Evolutionary conservation across 2,113 vertebrate genomes (phyloP), one percentile per base, ranked within the genome.

Genomic region (Pedetes capensis): DNA sequence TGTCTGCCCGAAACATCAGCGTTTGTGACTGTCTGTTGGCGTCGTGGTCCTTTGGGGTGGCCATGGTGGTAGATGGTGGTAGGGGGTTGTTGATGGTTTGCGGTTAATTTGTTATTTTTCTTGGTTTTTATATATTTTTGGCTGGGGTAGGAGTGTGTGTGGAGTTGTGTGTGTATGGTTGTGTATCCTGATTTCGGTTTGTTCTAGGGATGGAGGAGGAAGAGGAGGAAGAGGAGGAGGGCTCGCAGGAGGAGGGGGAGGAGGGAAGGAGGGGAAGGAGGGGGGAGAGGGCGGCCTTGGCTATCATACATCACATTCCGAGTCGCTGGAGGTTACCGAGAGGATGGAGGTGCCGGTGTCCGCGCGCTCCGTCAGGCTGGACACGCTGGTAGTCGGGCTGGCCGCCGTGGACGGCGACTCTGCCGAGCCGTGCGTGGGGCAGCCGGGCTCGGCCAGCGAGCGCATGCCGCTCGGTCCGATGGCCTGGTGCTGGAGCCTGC

Each of bases 261-360:
- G 95, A 72, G 37, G 61, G 94, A 55, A 55, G 75, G 11, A 34
- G 53, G 68, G 66, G 71, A 69, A 72, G 93, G 84, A 92, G 78
- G 78, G 96, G 94, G 76, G 75, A 95, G 96, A 96, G 79, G 97
- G 94, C 64, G 75, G 98, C 97, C 96, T 98, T 97, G 97, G 97
- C 95, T 99, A 99, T 99, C 99, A 99, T 99, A 99, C 99, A 98
- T 99, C 99, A 99, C 99, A 99, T 99, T 99, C 99, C 97, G 99
- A 99, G 99, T 99, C 99, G 98, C 99, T 99, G 98, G 99, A 99
- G 98, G 99, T 99, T 98, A 99, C 99, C 97, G 99, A 99, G 98
- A 99, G 99, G 98, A 99, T 99, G 98, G 99, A 99, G 95, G 99
- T 99, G 98, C 99, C 99, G 87, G 99, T 99, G 97, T 99, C 99